These are phyloP conservation scores for Orthonyx spaldingii DNA, from an alignment of 2,113 vertebrate species.

Conservation along the genomic window DNA sequence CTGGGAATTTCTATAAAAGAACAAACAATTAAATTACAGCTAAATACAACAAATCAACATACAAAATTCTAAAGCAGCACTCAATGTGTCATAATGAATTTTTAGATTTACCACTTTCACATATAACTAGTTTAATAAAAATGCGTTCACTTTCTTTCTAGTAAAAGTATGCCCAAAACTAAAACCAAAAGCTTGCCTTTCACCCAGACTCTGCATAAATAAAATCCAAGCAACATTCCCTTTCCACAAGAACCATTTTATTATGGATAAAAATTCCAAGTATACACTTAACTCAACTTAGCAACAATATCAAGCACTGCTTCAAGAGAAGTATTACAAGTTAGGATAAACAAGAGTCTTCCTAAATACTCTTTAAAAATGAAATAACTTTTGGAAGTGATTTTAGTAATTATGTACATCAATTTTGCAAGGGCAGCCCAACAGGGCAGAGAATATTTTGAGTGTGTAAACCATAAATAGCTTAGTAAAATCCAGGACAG, in stretches of 20 bases:
- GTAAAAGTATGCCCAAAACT: neutral
- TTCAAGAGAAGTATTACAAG: neutral
- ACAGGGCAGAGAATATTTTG: neutral
- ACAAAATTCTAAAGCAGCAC: neutral
- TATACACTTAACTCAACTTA: neutral
- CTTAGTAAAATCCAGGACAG: neutral
- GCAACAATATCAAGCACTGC: neutral
- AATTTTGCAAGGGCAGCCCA: neutral
- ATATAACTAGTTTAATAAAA: neutral
- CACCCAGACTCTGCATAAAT: neutral
- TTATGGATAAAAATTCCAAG: neutral
- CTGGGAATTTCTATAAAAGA: neutral
- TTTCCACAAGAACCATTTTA: neutral
- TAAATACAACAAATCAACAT: neutral
- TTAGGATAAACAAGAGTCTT: neutral
- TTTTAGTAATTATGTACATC: neutral
- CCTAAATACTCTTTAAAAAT: neutral
- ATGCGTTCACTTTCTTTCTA: neutral
- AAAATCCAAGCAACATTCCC: neutral
- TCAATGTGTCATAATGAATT: neutral
- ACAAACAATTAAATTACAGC: neutral
- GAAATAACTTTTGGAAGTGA: neutral
- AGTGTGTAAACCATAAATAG: neutral
- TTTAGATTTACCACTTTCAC: neutral
- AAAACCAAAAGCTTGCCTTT: neutral